These are phyloP conservation scores for Zoanthus gigantus DNA, from an alignment of 92 coral and sea anemone species.

Conservation along the genomic window DNA sequence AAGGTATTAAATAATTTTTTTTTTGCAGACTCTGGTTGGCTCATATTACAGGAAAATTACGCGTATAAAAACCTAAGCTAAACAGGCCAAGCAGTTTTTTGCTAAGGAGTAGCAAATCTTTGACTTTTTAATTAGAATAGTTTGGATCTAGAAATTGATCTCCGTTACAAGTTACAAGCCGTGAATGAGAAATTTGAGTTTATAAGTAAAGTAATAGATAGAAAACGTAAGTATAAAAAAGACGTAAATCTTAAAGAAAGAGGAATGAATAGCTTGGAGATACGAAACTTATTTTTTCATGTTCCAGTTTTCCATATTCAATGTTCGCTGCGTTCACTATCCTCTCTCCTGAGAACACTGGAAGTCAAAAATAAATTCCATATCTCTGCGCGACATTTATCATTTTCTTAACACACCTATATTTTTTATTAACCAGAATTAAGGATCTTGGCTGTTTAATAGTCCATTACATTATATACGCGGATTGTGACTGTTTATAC, in stretches of 20 bases:
- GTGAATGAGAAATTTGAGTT: neutral
- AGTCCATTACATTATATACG: constrained; percentile 5
- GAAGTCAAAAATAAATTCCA: neutral
- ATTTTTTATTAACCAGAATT: neutral
- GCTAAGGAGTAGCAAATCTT: constrained; percentile 1
- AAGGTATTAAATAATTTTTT: neutral
- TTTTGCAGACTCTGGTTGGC: neutral
- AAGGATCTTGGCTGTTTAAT: constrained; percentile 3
- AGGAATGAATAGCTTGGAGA: constrained; percentile 7
- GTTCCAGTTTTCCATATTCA: neutral
- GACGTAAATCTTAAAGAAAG: neutral
- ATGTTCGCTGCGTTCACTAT: neutral
- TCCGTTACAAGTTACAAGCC: neutral
- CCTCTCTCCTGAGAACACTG: neutral
- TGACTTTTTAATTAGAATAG: neutral
- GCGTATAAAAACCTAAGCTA: constrained; percentile 12
- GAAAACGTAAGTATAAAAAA: neutral
- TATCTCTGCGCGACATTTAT: constrained; percentile 14
- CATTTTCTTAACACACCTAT: neutral
- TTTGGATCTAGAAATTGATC: neutral
- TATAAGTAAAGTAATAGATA: too few relatives aligned
- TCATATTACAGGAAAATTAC: neutral
- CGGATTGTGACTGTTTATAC: neutral
- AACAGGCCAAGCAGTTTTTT: neutral
- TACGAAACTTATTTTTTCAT: neutral